Evolutionary conservation across 92 coral and sea anemone genomes (phyloP).

Genomic region (Galaxea fascicularis): DNA sequence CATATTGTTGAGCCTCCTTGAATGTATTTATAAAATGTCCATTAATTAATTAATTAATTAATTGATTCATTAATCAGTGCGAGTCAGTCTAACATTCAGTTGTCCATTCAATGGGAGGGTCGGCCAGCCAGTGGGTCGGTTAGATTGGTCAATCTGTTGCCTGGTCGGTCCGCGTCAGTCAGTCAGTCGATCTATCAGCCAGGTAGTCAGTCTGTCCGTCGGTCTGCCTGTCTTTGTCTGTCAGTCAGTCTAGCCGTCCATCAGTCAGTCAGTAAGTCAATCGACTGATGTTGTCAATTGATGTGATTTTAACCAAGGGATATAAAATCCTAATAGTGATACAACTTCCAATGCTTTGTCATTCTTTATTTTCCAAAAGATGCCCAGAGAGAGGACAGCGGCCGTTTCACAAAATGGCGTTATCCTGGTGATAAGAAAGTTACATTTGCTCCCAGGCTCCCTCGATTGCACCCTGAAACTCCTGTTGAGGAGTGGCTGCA

Average conservation of each 20-base stretch:
- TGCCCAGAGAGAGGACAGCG: conserved; percentile 38
- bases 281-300: not conserved
- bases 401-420: conserved; percentile 60
- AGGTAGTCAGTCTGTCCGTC: conserved; percentile 1
- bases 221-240: not conserved
- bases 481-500: conserved; percentile 91
- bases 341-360: not conserved
- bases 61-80: not conserved
- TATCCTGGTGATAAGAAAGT: conserved; percentile 95
- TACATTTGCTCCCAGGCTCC: conserved; percentile 84
- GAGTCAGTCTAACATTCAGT: not conserved
- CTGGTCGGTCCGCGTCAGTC: not conserved
- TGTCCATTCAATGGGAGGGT: not conserved
- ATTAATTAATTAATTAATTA: too few relatives aligned
- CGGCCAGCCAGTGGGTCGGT: not conserved
- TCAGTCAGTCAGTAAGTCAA: not conserved
- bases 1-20: too few relatives aligned
- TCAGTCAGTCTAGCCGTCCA: not conserved
- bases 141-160: not conserved
- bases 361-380: not conserved
- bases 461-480: conserved; percentile 80
- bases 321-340: not conserved
- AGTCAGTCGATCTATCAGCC: not conserved
- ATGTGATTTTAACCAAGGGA: not conserved
- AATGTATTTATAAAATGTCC: too few relatives aligned